Conservation (phyloP, 2,888 invertebrate species). For the Leuctra nigra region DNA sequence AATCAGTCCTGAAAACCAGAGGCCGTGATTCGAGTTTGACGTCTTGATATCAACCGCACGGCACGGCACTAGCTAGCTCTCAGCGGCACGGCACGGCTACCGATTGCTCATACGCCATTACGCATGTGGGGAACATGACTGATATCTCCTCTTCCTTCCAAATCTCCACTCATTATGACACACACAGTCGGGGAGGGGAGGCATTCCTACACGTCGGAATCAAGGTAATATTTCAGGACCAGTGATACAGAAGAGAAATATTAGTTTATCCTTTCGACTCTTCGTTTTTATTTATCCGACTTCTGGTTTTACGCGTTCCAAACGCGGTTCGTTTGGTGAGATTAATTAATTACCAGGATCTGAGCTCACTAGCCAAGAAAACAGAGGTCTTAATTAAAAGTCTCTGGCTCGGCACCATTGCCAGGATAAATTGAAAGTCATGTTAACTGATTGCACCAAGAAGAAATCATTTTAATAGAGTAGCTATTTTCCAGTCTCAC, state of each 20-base stretch:
- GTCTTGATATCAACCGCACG: too few species aligned
- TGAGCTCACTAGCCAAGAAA: conserved; percentile 9
- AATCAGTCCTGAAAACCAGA: too few species aligned
- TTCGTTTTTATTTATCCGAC: conserved; percentile 3
- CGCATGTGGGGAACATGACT: too few species aligned
- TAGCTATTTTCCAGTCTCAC: neutral
- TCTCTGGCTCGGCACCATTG: neutral
- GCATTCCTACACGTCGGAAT: neutral
- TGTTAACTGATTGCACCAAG: conserved; percentile 1
- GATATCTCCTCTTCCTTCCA: too few species aligned
- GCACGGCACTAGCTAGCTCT: too few species aligned
- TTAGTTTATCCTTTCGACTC: conserved; percentile 5
- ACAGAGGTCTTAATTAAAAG: conserved; percentile 6
- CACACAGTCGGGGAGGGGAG: too few species aligned
- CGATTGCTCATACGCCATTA: too few species aligned
- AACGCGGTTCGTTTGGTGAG: neutral
- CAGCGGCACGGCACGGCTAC: too few species aligned
- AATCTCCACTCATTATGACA: too few species aligned
- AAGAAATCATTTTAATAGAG: conserved; percentile 2
- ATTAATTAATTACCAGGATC: conserved; percentile 12
- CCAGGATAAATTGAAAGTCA: neutral
- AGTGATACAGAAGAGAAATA: neutral
- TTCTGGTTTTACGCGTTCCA: neutral
- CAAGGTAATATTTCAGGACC: conserved; percentile 9
- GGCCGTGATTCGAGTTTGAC: too few species aligned